phyloP scores from a whole-genome alignment of 2,888 invertebrate species.

The Bunonema sp. region DNA sequence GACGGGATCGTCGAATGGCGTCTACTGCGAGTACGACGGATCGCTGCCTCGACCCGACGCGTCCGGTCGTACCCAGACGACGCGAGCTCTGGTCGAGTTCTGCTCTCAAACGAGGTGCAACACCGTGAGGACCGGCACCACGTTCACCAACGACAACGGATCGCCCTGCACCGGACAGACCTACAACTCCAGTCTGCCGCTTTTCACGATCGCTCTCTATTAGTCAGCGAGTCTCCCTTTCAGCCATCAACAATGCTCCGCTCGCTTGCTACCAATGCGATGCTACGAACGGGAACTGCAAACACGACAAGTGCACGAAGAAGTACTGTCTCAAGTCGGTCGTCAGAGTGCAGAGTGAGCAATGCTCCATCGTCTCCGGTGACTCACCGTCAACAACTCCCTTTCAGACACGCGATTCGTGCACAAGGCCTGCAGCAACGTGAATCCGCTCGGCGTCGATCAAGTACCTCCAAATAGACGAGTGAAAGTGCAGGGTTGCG shows the following conservation, averaged over 20 bases:
- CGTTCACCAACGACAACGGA: no score
- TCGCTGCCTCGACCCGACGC: no score
- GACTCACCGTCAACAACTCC: no score
- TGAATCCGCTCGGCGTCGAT: constrained; percentile 15
- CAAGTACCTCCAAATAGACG: constrained; percentile 12
- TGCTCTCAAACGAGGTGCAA: no score
- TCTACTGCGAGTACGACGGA: no score
- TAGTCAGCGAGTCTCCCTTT: constrained; percentile 1
- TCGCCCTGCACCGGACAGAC: constrained; percentile 2
- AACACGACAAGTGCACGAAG: constrained; percentile 14
- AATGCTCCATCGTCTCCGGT: no score
- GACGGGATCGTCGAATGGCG: no score
- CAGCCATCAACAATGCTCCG: constrained; percentile 11
- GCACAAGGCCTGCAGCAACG: constrained; percentile 16
- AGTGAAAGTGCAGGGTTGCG: constrained; percentile 4
- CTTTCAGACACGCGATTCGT: constrained; percentile 12
- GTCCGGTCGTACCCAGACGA: no score
- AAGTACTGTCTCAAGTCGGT: constrained; percentile 18
- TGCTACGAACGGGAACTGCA: constrained; percentile 13
- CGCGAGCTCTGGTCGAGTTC: no score
- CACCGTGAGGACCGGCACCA: no score
- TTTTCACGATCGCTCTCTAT: background rate
- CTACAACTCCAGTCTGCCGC: background rate
- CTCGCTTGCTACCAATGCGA: constrained; percentile 17
- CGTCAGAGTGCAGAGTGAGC: constrained; percentile 10